Conservation (phyloP, 1,140 invertebrate species). For the Bombus waltoni region DNA sequence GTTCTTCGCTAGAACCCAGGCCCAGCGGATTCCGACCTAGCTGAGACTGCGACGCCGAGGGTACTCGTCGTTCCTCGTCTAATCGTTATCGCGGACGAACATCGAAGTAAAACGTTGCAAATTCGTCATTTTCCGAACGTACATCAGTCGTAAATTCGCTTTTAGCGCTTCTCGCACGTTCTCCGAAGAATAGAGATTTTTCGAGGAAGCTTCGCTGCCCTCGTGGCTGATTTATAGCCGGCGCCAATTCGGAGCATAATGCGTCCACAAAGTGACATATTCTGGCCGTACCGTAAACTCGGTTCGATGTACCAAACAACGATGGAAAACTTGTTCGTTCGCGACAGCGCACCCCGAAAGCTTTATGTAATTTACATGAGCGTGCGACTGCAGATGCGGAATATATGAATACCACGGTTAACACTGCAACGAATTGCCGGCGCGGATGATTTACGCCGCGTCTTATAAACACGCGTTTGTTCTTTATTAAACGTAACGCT, state of each 20-base stretch:
- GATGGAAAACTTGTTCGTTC: not conserved
- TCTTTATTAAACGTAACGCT: not conserved
- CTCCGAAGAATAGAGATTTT: not conserved
- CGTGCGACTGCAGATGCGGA: not conserved
- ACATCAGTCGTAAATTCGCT: too few relatives aligned
- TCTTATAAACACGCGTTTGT: not conserved
- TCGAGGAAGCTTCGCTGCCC: not conserved
- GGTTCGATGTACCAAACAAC: not conserved
- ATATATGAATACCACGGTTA: constrained; percentile 13
- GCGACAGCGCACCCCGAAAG: not conserved
- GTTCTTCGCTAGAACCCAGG: too few relatives aligned
- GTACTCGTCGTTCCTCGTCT: too few relatives aligned
- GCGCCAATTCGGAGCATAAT: not conserved
- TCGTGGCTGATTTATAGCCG: not conserved
- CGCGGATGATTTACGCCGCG: not conserved
- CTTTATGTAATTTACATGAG: constrained; percentile 25
- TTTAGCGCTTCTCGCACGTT: rapidly evolving
- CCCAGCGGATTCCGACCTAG: rapidly evolving
- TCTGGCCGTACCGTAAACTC: not conserved
- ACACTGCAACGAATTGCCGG: not conserved
- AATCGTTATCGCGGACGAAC: too few relatives aligned
- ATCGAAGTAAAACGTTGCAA: too few relatives aligned
- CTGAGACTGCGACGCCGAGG: too few relatives aligned
- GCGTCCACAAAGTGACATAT: not conserved
- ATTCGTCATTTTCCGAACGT: too few relatives aligned